Conservation (phyloP, 2,888 invertebrate species). For the Himalopsyche kuldschensis region DNA sequence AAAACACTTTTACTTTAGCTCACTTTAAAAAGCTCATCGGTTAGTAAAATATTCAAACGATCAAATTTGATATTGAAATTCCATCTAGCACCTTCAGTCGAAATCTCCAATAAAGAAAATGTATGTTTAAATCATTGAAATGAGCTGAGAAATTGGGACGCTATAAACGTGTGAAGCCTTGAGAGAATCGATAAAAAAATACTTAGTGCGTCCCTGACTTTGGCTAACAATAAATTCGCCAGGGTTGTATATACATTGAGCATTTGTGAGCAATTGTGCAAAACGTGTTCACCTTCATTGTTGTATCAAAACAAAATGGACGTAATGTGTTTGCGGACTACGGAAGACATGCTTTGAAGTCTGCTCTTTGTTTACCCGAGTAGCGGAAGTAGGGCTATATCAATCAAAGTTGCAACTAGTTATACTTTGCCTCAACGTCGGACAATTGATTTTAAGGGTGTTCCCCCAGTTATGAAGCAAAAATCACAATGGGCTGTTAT, state of each 20-base stretch:
- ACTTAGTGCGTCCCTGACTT: neutral
- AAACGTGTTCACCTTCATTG: neutral
- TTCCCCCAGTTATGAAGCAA: conserved; percentile 16
- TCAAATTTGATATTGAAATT: no score
- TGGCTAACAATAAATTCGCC: neutral
- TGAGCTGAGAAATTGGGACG: neutral
- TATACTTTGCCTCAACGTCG: conserved; percentile 5
- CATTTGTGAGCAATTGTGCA: neutral
- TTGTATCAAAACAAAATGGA: conserved; percentile 10
- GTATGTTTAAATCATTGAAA: no score
- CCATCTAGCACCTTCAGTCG: no score
- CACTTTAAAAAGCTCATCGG: no score
- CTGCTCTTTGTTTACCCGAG: conserved; percentile 5
- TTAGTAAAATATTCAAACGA: no score
- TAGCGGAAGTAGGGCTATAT: conserved; percentile 33
- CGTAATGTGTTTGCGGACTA: conserved; percentile 25
- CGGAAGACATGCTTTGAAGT: conserved; percentile 6
- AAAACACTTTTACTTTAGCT: no score
- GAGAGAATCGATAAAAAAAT: neutral
- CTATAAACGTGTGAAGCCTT: neutral
- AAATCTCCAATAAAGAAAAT: no score
- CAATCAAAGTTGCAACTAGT: conserved; percentile 22
- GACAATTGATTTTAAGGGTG: conserved; percentile 21
- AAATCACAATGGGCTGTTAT: neutral
- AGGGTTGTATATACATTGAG: neutral